phyloP scores from a whole-genome alignment of 1,140 invertebrate genomes.

The Helicoverpa armigera region DNA sequence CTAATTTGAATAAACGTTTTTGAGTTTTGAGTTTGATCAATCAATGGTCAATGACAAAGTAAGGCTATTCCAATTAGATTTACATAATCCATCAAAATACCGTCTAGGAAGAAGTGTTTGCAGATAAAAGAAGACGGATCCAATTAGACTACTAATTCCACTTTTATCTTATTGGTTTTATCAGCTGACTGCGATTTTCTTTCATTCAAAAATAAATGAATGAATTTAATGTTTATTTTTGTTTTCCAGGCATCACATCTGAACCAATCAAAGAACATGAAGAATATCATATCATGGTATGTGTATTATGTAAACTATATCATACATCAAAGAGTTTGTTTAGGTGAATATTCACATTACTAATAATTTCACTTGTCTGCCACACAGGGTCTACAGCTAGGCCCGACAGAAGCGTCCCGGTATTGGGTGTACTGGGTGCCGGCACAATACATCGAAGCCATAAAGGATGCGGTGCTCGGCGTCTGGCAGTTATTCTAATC shows the following conservation, averaged over 20 bases:
- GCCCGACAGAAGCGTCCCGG: constrained; percentile 95
- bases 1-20: too few relatives aligned
- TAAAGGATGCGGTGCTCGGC: constrained; percentile 96
- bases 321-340: too few relatives aligned
- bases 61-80: too few relatives aligned
- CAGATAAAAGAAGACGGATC: too few relatives aligned
- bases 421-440: constrained; percentile 99
- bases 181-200: too few relatives aligned
- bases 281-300: constrained; percentile 97
- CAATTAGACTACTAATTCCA: too few relatives aligned
- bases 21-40: too few relatives aligned
- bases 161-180: too few relatives aligned
- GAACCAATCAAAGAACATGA: constrained; percentile 96
- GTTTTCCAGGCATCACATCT: constrained; percentile 83
- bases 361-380: constrained; percentile 47
- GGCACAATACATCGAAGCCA: constrained; percentile 96
- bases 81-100: too few relatives aligned
- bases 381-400: constrained; percentile 93
- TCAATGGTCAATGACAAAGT: too few relatives aligned
- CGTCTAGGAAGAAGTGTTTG: too few relatives aligned
- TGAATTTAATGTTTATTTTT: constrained; percentile 26
- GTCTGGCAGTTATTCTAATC: constrained; percentile 94
- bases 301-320: neutral
- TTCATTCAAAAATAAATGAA: neutral
- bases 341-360: neutral